Conservation (phyloP, 2,113 vertebrate genomes). For the Tyrannus savana region DNA sequence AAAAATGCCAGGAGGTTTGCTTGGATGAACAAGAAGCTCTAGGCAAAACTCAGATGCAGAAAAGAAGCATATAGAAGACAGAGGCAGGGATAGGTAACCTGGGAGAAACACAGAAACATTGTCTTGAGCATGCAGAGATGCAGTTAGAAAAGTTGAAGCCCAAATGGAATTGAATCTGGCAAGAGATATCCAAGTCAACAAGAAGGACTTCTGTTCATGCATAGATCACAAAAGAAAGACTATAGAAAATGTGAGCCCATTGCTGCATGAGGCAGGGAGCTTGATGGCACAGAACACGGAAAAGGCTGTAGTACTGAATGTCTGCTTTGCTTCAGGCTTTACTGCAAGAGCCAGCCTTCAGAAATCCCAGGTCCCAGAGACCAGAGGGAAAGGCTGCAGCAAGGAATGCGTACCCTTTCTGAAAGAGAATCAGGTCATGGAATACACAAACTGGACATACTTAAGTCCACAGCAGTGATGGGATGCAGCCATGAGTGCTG, state of each 20-base stretch:
- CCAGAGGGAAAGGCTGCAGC: not conserved
- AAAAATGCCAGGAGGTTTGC: slow-evolving; percentile 2
- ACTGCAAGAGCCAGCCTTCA: not conserved
- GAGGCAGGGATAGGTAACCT: not conserved
- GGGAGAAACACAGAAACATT: not conserved
- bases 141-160: not conserved
- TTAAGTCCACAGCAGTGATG: not conserved
- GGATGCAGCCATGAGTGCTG: not conserved
- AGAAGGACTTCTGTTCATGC: not conserved
- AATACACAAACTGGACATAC: not conserved
- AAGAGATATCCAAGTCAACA: not conserved
- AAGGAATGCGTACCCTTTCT: rapidly evolving
- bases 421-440: not conserved
- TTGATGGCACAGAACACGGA: not conserved
- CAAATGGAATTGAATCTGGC: not conserved
- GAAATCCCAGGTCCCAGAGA: not conserved
- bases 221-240: not conserved
- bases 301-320: not conserved
- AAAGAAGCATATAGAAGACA: not conserved
- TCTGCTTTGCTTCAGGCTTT: not conserved
- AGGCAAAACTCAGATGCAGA: not conserved
- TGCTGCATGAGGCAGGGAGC: not conserved
- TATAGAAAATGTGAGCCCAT: not conserved
- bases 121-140: not conserved
- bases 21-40: not conserved